A percentile compares a stretch with the other conserved stretches of the same genome.
phyloP scores from a whole-genome alignment of 2,797 vertebrate genomes.

The Lophura swinhoii region DNA sequence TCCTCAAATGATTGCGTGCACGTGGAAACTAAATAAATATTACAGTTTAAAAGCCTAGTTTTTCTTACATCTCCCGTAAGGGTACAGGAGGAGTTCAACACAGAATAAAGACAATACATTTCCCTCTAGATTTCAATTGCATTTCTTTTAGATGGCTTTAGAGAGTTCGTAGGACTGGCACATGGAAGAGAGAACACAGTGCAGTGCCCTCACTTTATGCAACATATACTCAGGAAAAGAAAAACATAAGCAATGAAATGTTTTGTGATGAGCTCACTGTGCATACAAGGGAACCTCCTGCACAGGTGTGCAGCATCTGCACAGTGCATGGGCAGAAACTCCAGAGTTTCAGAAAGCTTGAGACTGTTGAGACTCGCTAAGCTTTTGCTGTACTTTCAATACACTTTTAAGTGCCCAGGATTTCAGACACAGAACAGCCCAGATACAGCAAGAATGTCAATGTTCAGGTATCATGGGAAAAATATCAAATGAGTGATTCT shows the following conservation, averaged over 20 bases:
- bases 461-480: neutral
- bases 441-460: neutral
- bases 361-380: neutral
- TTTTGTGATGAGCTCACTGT: neutral
- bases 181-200: too few relatives aligned
- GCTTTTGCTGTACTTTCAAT: too few relatives aligned
- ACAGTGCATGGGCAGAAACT: neutral
- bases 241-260: neutral
- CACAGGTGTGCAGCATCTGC: neutral
- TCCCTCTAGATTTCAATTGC: too few relatives aligned
- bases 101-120: too few relatives aligned
- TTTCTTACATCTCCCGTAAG: neutral
- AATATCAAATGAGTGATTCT: neutral
- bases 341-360: neutral
- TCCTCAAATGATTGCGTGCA: neutral
- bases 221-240: neutral
- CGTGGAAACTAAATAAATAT: slow-evolving; percentile 13
- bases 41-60: neutral
- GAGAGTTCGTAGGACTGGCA: too few relatives aligned
- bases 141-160: too few relatives aligned
- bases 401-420: neutral
- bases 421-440: neutral
- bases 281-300: neutral
- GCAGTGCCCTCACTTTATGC: neutral
- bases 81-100: too few relatives aligned